Base-by-base conservation (phyloP, 64 coral and sea anemone species). In the Montipora foliosa region DNA sequence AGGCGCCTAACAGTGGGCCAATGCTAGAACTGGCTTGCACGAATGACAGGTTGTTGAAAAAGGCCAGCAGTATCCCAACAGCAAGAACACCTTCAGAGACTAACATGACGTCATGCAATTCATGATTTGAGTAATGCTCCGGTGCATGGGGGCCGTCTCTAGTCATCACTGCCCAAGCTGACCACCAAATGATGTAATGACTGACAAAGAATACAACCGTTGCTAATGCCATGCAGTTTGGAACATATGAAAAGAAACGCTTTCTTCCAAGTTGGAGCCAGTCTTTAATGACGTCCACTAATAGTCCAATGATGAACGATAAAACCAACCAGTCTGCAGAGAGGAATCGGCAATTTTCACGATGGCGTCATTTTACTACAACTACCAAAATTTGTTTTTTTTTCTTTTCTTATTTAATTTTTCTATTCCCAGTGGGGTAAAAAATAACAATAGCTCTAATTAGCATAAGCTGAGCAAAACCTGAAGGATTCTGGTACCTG, bases 1-100 rank as follows among this genome's bases (percentile, higher is more conserved):
- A 84, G 15, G 61, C 82, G 3, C 49, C 37, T 70, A 84, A 66
- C 11, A 84, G 19, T 69, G 82, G 82, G 5, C 82, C 81, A 47
- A 19, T 84, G 44, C 29, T 44, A 1, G 14, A 15, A 29, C 48
- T 84, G 66, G 13, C 82, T 70, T 84, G 61, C 46, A 47, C 49
- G 4, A 84, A 84, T 47, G 82, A 84, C 14, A 84, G 67, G 8
- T 84, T 84, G 6, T 49, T 15, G 2, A 49, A 5, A 84, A 69
- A 84, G 10, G 82, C 82, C 44, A 48, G 62, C 0, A 69, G 61
- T 10, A 84, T 20, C n/a, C 60, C 82, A 15, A 84, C 5, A 16
- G 61, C 5, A 8, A 69, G 2, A 49, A 84, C 7, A 16, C 82
- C 46, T 12, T 84, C 82, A 12, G 82, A 68, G 49, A 44, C 2